Percentiles rank a stretch among this genome's conserved stretches.
These are phyloP conservation scores for Balaenoptera acutorostrata DNA, from an alignment of 2,113 vertebrate genomes.

Conservation along the genomic window DNA sequence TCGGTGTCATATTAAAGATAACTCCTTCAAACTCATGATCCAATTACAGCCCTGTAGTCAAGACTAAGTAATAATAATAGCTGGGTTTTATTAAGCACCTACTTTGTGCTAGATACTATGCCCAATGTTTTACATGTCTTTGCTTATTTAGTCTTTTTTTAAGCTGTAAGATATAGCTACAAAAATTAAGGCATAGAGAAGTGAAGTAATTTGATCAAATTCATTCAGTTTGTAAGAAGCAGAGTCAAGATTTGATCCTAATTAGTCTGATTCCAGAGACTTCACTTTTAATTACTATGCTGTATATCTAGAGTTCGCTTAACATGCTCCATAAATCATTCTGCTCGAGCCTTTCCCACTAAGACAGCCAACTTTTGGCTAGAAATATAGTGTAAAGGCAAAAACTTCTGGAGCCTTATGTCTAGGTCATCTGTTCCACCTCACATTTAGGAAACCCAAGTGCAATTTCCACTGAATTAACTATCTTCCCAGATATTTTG, in stretches of 20 bases:
- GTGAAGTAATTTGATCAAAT: neutral
- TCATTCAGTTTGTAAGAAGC: neutral
- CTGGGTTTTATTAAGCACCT: conserved; percentile 5
- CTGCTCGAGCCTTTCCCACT: neutral
- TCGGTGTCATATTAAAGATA: neutral
- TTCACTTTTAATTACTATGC: neutral
- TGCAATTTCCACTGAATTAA: neutral
- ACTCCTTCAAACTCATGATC: neutral
- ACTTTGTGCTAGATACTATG: neutral
- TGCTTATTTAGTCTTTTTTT: neutral
- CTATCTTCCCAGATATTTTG: neutral
- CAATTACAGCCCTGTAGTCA: conserved; percentile 6
- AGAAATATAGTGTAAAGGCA: conserved; percentile 20
- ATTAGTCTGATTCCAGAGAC: neutral
- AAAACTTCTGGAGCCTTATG: neutral
- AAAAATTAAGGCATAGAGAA: neutral
- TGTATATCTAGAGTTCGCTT: neutral
- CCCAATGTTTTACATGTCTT: neutral
- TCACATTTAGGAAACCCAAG: neutral
- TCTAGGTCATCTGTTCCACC: neutral
- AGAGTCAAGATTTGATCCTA: neutral
- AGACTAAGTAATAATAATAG: conserved; percentile 15
- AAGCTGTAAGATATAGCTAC: neutral
- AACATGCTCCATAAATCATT: conserved; percentile 17
- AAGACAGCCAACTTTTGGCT: neutral